phyloP scores from a whole-genome alignment of 2,113 vertebrate species.

The Brienomyrus longianalis region DNA sequence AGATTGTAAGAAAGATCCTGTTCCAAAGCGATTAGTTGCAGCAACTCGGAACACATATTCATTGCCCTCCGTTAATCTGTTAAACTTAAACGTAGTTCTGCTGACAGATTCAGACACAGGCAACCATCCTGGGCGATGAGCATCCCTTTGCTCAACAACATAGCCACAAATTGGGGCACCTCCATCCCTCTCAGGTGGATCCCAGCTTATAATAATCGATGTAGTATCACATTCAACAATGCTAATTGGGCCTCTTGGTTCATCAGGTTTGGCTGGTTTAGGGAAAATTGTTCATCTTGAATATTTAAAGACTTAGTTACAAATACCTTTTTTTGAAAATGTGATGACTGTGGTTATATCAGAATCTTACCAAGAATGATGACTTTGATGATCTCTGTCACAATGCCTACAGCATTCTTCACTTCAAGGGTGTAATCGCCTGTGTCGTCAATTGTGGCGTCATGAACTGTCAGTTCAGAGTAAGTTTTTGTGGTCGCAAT shows the following conservation, averaged over 20 bases:
- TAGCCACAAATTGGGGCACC: constrained; percentile 87
- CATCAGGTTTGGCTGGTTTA: constrained; percentile 82
- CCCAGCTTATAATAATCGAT: constrained; percentile 83
- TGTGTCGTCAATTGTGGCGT: constrained; percentile 86
- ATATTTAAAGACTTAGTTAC: constrained; percentile 19
- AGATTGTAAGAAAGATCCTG: constrained; percentile 89
- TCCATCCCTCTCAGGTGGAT: constrained; percentile 81
- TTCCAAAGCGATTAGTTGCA: constrained; percentile 87
- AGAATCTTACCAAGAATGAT: constrained; percentile 82
- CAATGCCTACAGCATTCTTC: constrained; percentile 79
- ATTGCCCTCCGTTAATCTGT: constrained; percentile 80
- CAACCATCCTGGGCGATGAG: constrained; percentile 93
- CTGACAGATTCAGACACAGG: constrained; percentile 88
- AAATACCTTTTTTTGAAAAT: neutral
- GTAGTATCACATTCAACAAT: constrained; percentile 87
- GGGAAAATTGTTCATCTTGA: constrained; percentile 22
- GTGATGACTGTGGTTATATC: constrained; percentile 6
- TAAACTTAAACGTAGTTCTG: constrained; percentile 81
- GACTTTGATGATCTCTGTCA: constrained; percentile 77
- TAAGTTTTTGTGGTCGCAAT: constrained; percentile 75
- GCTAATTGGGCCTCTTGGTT: constrained; percentile 76
- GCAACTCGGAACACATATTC: constrained; percentile 95
- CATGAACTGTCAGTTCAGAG: constrained; percentile 74
- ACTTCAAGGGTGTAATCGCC: constrained; percentile 85
- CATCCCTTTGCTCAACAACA: constrained; percentile 88